Evolutionary conservation across 2,113 vertebrate genomes (phyloP).

Genomic region (Ciconia boyciana): DNA sequence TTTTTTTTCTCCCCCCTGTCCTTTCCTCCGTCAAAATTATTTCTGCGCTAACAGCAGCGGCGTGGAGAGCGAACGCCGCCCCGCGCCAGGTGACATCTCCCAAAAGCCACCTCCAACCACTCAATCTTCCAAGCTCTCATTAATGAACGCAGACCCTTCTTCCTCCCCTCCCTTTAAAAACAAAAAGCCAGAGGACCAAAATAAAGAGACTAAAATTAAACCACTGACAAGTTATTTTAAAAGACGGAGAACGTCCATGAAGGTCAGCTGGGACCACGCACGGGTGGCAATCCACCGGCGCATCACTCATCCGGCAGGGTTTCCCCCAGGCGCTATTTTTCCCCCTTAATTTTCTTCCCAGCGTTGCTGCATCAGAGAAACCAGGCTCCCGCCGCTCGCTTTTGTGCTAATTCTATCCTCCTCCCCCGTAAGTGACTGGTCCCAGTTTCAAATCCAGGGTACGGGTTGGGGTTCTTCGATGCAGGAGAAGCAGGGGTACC

Average conservation of each 20-base stretch:
- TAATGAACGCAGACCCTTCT: neutral
- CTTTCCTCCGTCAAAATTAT: neutral
- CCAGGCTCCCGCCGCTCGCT: neutral
- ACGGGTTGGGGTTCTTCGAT: neutral
- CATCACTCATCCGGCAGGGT: neutral
- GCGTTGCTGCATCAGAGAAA: neutral
- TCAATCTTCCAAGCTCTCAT: neutral
- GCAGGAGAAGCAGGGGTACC: neutral
- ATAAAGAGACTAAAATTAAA: constrained; percentile 23
- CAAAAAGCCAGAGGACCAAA: neutral
- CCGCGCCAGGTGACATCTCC: neutral
- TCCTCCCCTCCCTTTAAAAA: neutral
- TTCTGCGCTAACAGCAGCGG: neutral
- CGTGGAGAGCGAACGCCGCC: neutral
- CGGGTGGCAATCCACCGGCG: neutral
- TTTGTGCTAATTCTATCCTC: neutral
- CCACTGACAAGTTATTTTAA: neutral
- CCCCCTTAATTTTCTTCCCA: neutral
- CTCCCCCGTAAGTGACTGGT: neutral
- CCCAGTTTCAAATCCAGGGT: neutral
- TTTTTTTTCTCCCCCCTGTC: neutral
- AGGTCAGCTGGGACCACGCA: neutral
- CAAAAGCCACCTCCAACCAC: neutral
- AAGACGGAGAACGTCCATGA: neutral
- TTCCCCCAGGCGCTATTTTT: neutral